phyloP scores from a whole-genome alignment of 1,140 invertebrate genomes.

The Drosophila pachea region DNA sequence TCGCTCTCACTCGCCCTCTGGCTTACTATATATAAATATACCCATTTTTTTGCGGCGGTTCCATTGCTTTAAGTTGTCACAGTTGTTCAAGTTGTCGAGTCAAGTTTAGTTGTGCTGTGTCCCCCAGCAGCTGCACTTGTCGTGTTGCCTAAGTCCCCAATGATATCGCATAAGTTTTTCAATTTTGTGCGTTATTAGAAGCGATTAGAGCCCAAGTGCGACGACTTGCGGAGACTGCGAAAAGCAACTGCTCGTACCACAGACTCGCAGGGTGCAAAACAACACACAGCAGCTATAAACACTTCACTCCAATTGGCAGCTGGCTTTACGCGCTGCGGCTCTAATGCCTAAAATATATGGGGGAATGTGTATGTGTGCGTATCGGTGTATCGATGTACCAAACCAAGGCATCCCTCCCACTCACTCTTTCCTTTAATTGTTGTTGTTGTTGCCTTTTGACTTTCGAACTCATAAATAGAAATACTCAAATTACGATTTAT shows the following conservation, averaged over 20 bases:
- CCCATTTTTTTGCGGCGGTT: slow-evolving; percentile 15
- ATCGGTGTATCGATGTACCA: too few species aligned
- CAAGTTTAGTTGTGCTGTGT: slow-evolving; percentile 38
- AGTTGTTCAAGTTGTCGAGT: slow-evolving; percentile 69
- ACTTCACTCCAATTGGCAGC: slow-evolving; percentile 58
- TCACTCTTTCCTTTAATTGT: too few species aligned
- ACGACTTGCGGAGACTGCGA: not conserved
- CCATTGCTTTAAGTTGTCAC: slow-evolving; percentile 73
- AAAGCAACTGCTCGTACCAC: slow-evolving; percentile 3
- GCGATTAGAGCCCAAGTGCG: slow-evolving; percentile 65
- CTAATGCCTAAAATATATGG: slow-evolving; percentile 20
- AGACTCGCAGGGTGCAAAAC: slow-evolving; percentile 19
- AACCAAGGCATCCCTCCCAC: too few species aligned
- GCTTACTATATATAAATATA: slow-evolving; percentile 8
- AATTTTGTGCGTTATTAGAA: slow-evolving; percentile 78
- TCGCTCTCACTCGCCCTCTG: too few species aligned
- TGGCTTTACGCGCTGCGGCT: slow-evolving; percentile 56
- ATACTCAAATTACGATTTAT: too few species aligned
- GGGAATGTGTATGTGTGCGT: not conserved
- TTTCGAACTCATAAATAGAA: too few species aligned
- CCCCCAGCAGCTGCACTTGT: slow-evolving; percentile 63
- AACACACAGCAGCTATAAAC: slow-evolving; percentile 52
- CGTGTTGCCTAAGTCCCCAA: slow-evolving; percentile 64
- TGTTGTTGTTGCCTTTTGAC: too few species aligned
- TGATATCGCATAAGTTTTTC: slow-evolving; percentile 78